Conservation (phyloP, 1,140 invertebrate genomes). For the Calycopis cecrops region DNA sequence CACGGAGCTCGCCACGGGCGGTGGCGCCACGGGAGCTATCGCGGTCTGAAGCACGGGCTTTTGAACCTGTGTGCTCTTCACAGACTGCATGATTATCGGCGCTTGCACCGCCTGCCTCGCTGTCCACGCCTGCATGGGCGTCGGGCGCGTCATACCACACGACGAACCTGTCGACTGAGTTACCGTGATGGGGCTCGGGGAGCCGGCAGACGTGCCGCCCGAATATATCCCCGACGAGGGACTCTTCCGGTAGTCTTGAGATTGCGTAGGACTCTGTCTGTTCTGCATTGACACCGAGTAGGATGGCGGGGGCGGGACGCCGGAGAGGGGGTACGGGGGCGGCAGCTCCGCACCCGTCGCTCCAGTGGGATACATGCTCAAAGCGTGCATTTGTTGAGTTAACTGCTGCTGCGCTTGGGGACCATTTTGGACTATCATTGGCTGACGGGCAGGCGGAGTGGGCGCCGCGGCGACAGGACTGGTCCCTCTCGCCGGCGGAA, state of each 20-base stretch:
- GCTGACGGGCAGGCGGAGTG: conserved; percentile 75
- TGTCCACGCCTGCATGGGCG: conserved; percentile 85
- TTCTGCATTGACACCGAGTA: conserved; percentile 91
- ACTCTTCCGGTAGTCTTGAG: conserved; percentile 85
- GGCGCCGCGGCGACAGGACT: conserved; percentile 80
- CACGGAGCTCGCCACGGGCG: conserved; percentile 69
- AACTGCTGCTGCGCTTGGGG: conserved; percentile 90
- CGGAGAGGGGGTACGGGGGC: conserved; percentile 84
- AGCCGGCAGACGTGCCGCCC: conserved; percentile 85
- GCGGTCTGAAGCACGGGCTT: conserved; percentile 96
- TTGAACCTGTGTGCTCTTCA: conserved; percentile 95
- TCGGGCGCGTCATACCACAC: conserved; percentile 81
- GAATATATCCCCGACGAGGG: conserved; percentile 89
- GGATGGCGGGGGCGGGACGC: conserved; percentile 84
- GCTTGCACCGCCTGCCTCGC: conserved; percentile 89
- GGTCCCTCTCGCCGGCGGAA: conserved; percentile 81
- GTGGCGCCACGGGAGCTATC: conserved; percentile 88
- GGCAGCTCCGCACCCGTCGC: conserved; percentile 82
- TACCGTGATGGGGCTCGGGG: conserved; percentile 88
- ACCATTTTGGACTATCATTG: conserved; percentile 88
- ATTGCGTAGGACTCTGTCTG: conserved; percentile 89
- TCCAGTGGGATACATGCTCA: conserved; percentile 85
- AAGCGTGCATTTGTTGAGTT: conserved; percentile 89
- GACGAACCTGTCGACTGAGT: conserved; percentile 76
- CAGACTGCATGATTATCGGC: conserved; percentile 96